Base-by-base conservation (phyloP, 2,888 invertebrate genomes). In the Noctua pronuba region DNA sequence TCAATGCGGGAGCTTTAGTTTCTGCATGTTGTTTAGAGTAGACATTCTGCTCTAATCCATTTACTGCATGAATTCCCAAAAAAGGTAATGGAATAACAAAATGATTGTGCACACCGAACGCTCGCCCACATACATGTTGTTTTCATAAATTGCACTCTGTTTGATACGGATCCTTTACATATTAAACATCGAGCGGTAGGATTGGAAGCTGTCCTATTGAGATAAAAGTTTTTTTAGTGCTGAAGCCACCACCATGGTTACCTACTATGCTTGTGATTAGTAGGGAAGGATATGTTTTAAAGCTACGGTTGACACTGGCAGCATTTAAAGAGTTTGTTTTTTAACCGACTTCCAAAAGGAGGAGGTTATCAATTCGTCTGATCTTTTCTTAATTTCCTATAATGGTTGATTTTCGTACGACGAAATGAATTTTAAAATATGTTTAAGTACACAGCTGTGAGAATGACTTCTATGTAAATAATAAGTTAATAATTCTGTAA, bases 101-200 rank as follows among this genome's bases (percentile, higher is more conserved):
- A 89, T 89, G 86, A 86, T 85, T 81, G 77, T 79, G 80, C 82
- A 80, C 83, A 80, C 75, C 55, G 78, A 73, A 72, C n/a, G 80
- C 76, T 64, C 72, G 55, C 66, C 70, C 70, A 80, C 75, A 68
- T 83, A 73, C 84, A 75, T 83, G 84, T 83, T 88, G 88, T 90
- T 91, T 92, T 90, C 89, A 90, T 91, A 91, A 89, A 92, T 90
- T 92, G 92, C 92, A 92, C 92, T 93, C 88, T 82, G 84, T 88
- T 90, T 91, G 87, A 91, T 90, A 88, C 83, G 82, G 82, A 80
- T 82, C 83, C 81, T 88, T 90, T 90, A 84, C 89, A 91, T 90
- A 90, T 90, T 91, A 83, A 90, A 81, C 76, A 86, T 82, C 77
- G 77, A 84, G 75, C 44, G 73, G 71, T 73, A 68, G 72, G 72